phyloP scores from a whole-genome alignment of 2,888 invertebrate genomes.

The Trissoscelio sp. region DNA sequence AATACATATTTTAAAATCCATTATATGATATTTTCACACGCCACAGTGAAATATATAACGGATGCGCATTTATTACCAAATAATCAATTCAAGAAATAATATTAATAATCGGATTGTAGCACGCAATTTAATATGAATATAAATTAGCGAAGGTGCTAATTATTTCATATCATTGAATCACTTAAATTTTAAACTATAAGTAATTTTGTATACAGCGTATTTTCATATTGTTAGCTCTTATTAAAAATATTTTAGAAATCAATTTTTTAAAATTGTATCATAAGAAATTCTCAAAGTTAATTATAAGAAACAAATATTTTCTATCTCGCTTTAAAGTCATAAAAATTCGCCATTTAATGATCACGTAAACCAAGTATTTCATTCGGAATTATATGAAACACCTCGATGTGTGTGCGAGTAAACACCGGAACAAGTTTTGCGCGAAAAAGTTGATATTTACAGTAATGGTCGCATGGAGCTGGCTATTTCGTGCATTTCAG shows the following conservation, averaged over 20 bases:
- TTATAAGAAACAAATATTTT: too few relatives aligned
- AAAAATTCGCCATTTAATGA: too few relatives aligned
- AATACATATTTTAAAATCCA: too few relatives aligned
- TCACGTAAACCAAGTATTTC: conserved; percentile 6
- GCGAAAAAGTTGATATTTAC: conserved; percentile 36
- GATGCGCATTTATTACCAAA: not conserved
- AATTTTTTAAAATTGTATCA: too few relatives aligned
- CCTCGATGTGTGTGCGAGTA: not conserved
- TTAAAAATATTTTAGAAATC: too few relatives aligned
- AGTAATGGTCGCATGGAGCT: conserved; percentile 16
- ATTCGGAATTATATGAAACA: conserved; percentile 3
- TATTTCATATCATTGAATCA: not conserved
- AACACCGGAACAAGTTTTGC: conserved; percentile 6
- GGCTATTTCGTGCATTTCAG: conserved; percentile 38
- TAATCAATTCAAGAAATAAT: not conserved
- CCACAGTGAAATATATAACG: too few relatives aligned
- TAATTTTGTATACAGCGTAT: too few relatives aligned
- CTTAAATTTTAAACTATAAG: too few relatives aligned
- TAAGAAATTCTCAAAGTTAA: too few relatives aligned
- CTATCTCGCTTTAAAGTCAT: too few relatives aligned
- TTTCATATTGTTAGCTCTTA: too few relatives aligned
- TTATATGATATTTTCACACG: too few relatives aligned
- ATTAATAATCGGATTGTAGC: not conserved
- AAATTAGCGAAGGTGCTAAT: conserved; percentile 8
- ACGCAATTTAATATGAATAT: not conserved